Base-by-base conservation (phyloP, 2,888 invertebrate species). In the Apodemia duryi region DNA sequence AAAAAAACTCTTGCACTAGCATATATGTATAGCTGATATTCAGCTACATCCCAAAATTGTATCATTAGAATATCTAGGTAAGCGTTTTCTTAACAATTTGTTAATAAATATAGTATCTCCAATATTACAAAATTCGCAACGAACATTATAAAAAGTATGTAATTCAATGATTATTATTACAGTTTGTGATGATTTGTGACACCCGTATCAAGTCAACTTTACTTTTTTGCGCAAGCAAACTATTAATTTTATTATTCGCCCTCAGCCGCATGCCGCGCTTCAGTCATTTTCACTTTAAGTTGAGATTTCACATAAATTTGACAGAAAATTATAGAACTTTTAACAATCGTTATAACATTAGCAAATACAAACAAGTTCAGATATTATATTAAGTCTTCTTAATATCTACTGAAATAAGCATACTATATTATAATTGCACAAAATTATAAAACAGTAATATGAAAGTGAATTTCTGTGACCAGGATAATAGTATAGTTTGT, bases 61-160 rank as follows among this genome's bases (percentile, higher is more conserved):
- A 38, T 38, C 1, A 7, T 6, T 38, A 7, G 6, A 38, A 38
- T 38, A 38, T 38, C 21, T 21, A 21, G 21, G 6, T 38, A 38
- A 38, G 3, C 3, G 7, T 38, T 7, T 38, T 38, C 38, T 46
- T 60, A 29, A 13, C 28, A 49, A 62, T 61, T 63, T 52, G 63
- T n/a, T 62, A 57, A 62, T 68, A 70, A 70, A 65, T 67, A 70
- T 61, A 63, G 70, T 72, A 69, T 52, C 32, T 49, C 35, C 54
- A 49, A 32, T 35, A 60, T 52, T 43, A 11, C 43, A 43, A 63
- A 28, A 51, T 70, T 21, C 35, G 10, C 61, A 65, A 52, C 29
- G 38, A 21, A 61, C 21, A 52, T 51, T 35, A 11, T 41, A 65
- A 41, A 21, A 62, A 9, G 35, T 65, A 51, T 65, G 51, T 51